Base-by-base conservation (phyloP, 1,140 invertebrate genomes). In the Drosophila bocqueti region DNA sequence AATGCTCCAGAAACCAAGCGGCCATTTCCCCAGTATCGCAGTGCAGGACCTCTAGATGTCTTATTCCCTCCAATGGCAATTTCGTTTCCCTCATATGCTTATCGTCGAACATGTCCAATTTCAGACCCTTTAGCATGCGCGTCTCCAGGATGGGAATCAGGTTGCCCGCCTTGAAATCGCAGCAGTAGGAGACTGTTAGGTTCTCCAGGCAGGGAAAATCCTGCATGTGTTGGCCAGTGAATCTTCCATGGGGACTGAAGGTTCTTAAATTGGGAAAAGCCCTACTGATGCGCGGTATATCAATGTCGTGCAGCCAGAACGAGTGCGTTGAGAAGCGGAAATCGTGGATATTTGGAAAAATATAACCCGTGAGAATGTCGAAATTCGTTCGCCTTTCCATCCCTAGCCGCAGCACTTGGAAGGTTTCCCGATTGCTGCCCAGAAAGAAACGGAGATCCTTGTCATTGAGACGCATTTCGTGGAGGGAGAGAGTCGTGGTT, bases 221-320 rank as follows among this genome's bases (percentile, higher is more conserved):
- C 0, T 21, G 10, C 36, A 89, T 66, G 54, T 71, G n/a, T 15
- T 38, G 31, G 11, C 84, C 84, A 0, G 65, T 78, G 15, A 90
- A 84, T n/a, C 38, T 43, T 3, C 84, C 84, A 13, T 76, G 45
- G 1, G 84, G 84, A 66, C 84, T 89, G 0, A 89, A 84, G 1
- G 74, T 76, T 42, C 13, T 75, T 8, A 89, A 10, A 47, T 81
- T 81, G 24, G 84, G 84, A 52, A 89, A 89, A 34, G 50, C n/a
- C 4, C 29, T 36, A 0, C 69, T 50, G 1, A 89, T 57, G n/a
- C 47, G 68, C 13, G 55, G 46, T 16, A 86, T 49, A 34, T 81
- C 62, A 18, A 50, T 38, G 31, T 89, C 85, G 1, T n/a, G 24
- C 7, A 87, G 38, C 0, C 7, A 4, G 7, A 62, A 26, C 13